These are phyloP conservation scores for Larimichthys crocea DNA, from an alignment of 2,113 vertebrate species.

Conservation along the genomic window DNA sequence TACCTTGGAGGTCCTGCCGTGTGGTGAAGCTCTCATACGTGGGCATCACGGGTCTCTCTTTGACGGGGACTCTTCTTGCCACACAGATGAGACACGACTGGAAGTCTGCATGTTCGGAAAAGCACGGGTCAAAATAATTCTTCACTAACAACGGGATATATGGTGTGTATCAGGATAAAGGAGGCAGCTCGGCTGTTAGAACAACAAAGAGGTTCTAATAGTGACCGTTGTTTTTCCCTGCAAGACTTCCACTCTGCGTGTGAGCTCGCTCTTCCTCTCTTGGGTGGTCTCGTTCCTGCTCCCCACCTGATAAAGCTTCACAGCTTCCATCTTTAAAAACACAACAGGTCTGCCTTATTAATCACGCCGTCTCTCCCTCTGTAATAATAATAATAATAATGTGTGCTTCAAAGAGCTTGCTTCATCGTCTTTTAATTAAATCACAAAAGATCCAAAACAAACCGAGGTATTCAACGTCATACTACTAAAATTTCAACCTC, in stretches of 20 bases:
- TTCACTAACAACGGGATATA: background rate
- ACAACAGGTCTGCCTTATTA: background rate
- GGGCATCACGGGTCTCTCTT: slow-evolving; percentile 90
- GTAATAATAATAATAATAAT: too few species aligned
- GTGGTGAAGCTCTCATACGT: slow-evolving; percentile 96
- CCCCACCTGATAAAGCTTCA: slow-evolving; percentile 8
- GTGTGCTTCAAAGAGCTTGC: background rate
- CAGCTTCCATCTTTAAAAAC: slow-evolving; percentile 3
- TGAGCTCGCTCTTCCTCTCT: background rate
- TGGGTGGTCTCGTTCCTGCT: background rate
- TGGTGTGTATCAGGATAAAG: background rate
- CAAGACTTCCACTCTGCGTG: background rate
- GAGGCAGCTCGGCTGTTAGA: background rate
- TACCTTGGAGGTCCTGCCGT: slow-evolving; percentile 96
- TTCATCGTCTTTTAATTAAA: background rate
- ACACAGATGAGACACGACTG: slow-evolving; percentile 99
- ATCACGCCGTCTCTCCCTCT: background rate
- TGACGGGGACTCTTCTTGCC: slow-evolving; percentile 94
- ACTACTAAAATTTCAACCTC: background rate
- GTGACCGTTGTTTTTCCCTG: background rate
- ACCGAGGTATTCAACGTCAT: background rate
- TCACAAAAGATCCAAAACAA: background rate
- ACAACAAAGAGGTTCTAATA: background rate
- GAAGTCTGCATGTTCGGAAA: slow-evolving; percentile 86
- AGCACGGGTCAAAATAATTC: background rate